phyloP scores from a whole-genome alignment of 2,888 invertebrate genomes.

The Calameuta pallipes region DNA sequence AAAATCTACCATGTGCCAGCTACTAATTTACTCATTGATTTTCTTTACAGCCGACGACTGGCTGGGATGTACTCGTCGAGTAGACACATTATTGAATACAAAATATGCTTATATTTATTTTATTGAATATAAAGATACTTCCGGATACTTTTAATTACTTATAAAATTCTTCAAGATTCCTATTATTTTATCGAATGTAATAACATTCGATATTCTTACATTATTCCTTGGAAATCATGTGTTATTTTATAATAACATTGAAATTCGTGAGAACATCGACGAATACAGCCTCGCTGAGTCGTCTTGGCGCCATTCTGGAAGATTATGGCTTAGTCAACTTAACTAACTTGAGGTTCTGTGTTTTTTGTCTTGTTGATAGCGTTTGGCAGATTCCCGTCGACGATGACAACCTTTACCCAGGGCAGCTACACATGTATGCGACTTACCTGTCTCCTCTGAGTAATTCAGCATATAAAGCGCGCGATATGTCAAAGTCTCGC shows the following conservation, averaged over 20 bases:
- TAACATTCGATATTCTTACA: background rate
- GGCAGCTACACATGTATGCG: constrained; percentile 92
- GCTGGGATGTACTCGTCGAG: constrained; percentile 1
- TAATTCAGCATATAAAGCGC: constrained; percentile 53
- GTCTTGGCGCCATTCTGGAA: constrained; percentile 5
- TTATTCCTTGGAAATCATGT: background rate
- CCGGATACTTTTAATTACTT: background rate
- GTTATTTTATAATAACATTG: background rate
- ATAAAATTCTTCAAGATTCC: background rate
- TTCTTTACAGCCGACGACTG: constrained; percentile 33
- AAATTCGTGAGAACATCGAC: background rate
- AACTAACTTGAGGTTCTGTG: constrained; percentile 43
- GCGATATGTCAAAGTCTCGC: constrained; percentile 47
- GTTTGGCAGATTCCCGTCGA: constrained; percentile 84
- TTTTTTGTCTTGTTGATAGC: constrained; percentile 72
- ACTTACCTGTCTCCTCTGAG: constrained; percentile 54
- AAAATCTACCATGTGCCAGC: constrained; percentile 45
- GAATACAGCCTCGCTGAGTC: background rate
- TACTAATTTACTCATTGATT: constrained; percentile 49
- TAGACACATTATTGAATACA: background rate
- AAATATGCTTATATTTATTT: background rate
- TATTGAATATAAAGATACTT: background rate
- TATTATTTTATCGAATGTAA: too few species aligned
- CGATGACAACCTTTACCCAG: constrained; percentile 84
- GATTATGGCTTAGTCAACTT: constrained; percentile 8